Evolutionary conservation across 2,888 invertebrate species (phyloP).

Genomic region (Psylliodes chrysocephalus): DNA sequence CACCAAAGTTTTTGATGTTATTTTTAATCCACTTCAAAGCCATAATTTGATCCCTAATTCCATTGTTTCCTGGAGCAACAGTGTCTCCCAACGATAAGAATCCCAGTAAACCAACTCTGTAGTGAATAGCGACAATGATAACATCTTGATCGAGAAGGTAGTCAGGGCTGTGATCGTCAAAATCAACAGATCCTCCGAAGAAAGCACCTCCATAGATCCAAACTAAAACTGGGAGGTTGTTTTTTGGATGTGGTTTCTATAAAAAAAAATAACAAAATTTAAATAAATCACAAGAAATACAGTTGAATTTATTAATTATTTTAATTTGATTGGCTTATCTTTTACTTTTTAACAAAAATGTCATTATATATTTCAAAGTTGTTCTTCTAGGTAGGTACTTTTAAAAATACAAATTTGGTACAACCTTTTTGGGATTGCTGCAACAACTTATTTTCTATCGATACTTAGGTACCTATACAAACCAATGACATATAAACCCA

Average conservation of each 20-base stretch:
- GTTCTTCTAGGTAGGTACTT: too few species aligned
- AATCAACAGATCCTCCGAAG: constrained; percentile 54
- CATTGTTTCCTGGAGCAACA: constrained; percentile 75
- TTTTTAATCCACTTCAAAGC: constrained; percentile 76
- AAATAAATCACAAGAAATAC: neutral
- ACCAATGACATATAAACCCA: too few species aligned
- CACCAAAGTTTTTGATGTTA: constrained; percentile 76
- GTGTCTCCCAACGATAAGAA: constrained; percentile 80
- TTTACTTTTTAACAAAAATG: too few species aligned
- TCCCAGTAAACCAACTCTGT: constrained; percentile 72
- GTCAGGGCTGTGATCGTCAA: constrained; percentile 50
- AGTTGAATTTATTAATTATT: neutral
- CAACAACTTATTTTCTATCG: too few species aligned
- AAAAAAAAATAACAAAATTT: neutral
- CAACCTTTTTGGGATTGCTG: too few species aligned
- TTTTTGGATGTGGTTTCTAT: constrained; percentile 6
- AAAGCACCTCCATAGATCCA: constrained; percentile 63
- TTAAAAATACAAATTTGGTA: too few species aligned
- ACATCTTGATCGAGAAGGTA: constrained; percentile 71
- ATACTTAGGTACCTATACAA: too few species aligned
- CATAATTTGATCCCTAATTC: constrained; percentile 77
- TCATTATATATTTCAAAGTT: too few species aligned
- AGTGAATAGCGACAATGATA: constrained; percentile 75
- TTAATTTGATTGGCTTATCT: neutral
- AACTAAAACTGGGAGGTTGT: constrained; percentile 59